These are phyloP conservation scores for Oceanodroma tethys DNA, from an alignment of 2,113 vertebrate species.

Conservation along the genomic window DNA sequence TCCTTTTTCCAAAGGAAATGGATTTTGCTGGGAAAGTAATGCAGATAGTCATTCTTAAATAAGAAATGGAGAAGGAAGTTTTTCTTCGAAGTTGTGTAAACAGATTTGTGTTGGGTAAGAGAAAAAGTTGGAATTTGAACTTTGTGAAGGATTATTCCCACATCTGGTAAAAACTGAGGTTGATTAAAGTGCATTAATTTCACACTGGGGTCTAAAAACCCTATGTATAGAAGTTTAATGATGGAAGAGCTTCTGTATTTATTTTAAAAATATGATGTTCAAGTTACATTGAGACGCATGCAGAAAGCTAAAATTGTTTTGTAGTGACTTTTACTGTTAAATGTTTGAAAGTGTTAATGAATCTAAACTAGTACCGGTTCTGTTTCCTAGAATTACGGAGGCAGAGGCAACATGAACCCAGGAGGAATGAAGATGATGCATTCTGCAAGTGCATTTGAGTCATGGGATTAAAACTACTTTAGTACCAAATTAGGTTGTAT, in stretches of 20 bases:
- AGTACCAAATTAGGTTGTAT: background rate
- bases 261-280: background rate
- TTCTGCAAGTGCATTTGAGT: conserved; percentile 40
- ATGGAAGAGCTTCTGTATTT: background rate
- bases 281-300: background rate
- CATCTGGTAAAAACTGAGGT: background rate
- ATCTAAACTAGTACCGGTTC: background rate
- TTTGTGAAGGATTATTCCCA: background rate
- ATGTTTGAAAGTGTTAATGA: background rate
- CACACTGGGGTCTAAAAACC: background rate
- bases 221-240: background rate
- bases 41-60: background rate
- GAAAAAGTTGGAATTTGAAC: background rate
- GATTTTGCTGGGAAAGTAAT: background rate
- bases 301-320: background rate
- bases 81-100: background rate
- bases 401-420: conserved; percentile 3
- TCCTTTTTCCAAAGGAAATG: background rate
- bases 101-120: background rate
- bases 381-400: conserved; percentile 51
- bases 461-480: conserved; percentile 67
- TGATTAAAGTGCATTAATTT: background rate
- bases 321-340: background rate
- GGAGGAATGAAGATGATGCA: conserved; percentile 2
- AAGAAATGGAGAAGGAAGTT: background rate